Base-by-base conservation (phyloP, 2,888 invertebrate species). In the Galerucella calmariensis region DNA sequence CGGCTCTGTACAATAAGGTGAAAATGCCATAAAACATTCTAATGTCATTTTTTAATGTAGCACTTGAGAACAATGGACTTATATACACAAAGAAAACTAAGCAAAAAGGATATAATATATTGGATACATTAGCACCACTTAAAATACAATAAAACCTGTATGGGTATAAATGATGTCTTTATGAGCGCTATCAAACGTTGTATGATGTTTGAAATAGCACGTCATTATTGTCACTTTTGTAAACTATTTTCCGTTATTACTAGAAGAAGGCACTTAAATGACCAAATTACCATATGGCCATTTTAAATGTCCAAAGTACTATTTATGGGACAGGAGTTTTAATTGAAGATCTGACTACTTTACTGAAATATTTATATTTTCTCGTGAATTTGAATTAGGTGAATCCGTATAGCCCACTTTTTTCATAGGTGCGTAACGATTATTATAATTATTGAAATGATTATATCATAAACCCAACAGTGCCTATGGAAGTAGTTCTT, bases 51-150 rank as follows among this genome's bases (percentile, higher is more conserved):
- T 65, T 56, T 59, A 66, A 48, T 69, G 46, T 67, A 58, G 41
- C 58, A 51, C 56, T 51, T 59, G 59, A 62, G 67, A 69, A 74
- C 74, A 74, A 74, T 70, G 62, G 70, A 53, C 59, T 46, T 69
- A 67, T 74, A 58, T 69, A 66, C 74, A 68, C 67, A 67, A 67
- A 51, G 20, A 67, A 59, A 70, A 67, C 59, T 44, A 59, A 48
- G 51, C 24, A 56, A 27, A 53, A 56, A 67, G 69, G 69, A 61
- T 58, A 69, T 27, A 65, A 74, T 74, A 70, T 70, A 74, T 74
- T 66, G 44, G 67, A 41, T 35, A 58, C 58, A 67, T 67, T 66
- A 69, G 51, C 65, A 66, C 66, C 65, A 65, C 66, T 51, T 69
- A 56, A 74, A 70, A 69, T 70, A 74, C 72, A 72, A 67, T 61